phyloP scores from a whole-genome alignment of 2,113 vertebrate genomes.

The Xiphophorus maculatus region DNA sequence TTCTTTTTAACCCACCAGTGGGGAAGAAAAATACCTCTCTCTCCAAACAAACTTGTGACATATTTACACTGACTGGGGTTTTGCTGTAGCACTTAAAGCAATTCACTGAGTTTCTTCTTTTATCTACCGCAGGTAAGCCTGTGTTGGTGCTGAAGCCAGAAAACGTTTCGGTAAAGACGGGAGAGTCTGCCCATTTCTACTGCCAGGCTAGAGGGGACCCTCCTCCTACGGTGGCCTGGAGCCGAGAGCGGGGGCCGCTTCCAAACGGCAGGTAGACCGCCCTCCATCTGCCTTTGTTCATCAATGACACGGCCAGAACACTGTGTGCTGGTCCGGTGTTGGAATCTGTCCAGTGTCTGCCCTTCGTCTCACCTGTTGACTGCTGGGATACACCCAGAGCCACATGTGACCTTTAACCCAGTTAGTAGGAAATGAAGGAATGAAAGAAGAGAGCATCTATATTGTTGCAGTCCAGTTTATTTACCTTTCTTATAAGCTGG shows the following conservation, averaged over 20 bases:
- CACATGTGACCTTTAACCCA: no score
- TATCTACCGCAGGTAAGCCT: conserved; percentile 78
- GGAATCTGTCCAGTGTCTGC: no score
- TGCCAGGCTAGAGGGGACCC: conserved; percentile 84
- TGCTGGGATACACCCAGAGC: no score
- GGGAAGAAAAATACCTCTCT: no score
- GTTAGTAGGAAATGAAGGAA: no score
- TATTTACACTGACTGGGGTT: neutral
- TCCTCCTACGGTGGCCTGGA: conserved; percentile 80
- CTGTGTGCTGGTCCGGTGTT: no score
- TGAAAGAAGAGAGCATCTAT: no score
- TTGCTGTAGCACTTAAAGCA: neutral
- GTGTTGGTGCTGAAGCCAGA: conserved; percentile 74
- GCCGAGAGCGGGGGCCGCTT: conserved; percentile 82
- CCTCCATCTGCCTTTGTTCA: neutral
- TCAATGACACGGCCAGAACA: no score
- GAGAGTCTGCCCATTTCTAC: conserved; percentile 81
- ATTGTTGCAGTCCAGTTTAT: no score
- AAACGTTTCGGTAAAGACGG: conserved; percentile 63
- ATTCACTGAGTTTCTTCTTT: neutral
- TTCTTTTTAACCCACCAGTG: no score
- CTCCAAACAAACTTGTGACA: neutral
- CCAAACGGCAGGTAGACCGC: conserved; percentile 81
- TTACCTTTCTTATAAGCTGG: no score
- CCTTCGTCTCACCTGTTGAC: no score